These are phyloP conservation scores for Origma solitaria DNA, from an alignment of 2,113 vertebrate species.

Conservation along the genomic window DNA sequence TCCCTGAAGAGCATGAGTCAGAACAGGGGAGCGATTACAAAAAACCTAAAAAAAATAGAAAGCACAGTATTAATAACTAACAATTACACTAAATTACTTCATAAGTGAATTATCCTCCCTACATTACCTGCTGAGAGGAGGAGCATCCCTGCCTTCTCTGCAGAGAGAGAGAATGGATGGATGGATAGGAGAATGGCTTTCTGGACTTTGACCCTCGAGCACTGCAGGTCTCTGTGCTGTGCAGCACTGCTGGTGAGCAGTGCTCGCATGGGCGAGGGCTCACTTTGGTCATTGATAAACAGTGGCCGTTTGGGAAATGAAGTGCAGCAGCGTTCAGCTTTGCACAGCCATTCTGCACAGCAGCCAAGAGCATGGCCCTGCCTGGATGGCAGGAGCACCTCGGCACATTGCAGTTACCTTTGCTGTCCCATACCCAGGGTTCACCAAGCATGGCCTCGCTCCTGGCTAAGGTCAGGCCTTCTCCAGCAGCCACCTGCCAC, in stretches of 20 bases:
- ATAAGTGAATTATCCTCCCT: not conserved
- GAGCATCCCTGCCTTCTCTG: not conserved
- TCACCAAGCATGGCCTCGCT: rapidly evolving
- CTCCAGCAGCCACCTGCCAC: not conserved
- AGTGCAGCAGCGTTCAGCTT: not conserved
- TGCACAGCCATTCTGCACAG: not conserved
- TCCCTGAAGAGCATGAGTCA: not conserved
- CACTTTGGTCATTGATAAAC: not conserved
- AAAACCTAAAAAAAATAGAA: not conserved
- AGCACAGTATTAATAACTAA: not conserved
- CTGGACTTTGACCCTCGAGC: not conserved
- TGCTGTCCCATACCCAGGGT: not conserved
- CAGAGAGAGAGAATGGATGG: not conserved
- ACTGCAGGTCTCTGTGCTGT: not conserved
- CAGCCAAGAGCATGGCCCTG: not conserved
- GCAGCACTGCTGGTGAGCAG: rapidly evolving
- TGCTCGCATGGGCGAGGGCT: not conserved
- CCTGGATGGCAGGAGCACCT: not conserved
- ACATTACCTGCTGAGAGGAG: not conserved
- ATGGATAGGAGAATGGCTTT: not conserved
- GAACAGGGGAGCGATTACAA: not conserved
- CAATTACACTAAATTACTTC: not conserved
- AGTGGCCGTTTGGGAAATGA: not conserved
- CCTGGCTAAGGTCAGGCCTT: not conserved
- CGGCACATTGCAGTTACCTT: not conserved